Evolutionary conservation across 2,888 invertebrate genomes (phyloP), one percentile per base, ranked within the genome.

Genomic region (Nephrotoma flavescens): DNA sequence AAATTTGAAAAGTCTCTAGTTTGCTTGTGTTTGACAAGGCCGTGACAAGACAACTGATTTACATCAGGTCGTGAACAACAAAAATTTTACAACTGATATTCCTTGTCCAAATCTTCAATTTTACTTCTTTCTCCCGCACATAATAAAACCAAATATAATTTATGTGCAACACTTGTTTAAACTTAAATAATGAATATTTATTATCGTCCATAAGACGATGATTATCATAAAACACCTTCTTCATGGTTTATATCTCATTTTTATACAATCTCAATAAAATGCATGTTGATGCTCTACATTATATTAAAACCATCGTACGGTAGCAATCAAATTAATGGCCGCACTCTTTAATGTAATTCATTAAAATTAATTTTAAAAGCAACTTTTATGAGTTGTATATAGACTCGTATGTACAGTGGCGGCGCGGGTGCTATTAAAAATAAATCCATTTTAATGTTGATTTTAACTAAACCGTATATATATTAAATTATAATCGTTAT

Each of bases 361-460:
- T 71, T 71, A 71, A 19, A 31, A 31, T 71, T 31, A 71, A 71
- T 31, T 31, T 31, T 31, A 31, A 31, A 31, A 9, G 71, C 31
- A 31, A 71, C 71, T n/a, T 71, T 71, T 71, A 71, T 71, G 71
- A 31, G 71, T 31, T 71, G 7, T 31, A 31, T 31, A 31, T 31
- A 31, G 31, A 31, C 31, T 31, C 31, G 31, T 31, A 31, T 31
- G 31, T 31, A 31, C 31, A 31, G 31, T 31, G 31, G 31, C 31
- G 31, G 31, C 31, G 31, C 31, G 31, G 31, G 31, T 57, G 52
- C 15, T 57, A 15, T 5, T 57, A 57, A 15, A 57, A 15, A 57
- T 57, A 57, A 57, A 57, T 57, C 7, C 52, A 57, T 71, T 71
- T 71, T 71, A 4, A 71, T 71, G 71, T 19, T 90, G 90, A 90